These are phyloP conservation scores for Cephus nigrinus DNA, from an alignment of 2,888 invertebrate genomes.

Conservation along the genomic window DNA sequence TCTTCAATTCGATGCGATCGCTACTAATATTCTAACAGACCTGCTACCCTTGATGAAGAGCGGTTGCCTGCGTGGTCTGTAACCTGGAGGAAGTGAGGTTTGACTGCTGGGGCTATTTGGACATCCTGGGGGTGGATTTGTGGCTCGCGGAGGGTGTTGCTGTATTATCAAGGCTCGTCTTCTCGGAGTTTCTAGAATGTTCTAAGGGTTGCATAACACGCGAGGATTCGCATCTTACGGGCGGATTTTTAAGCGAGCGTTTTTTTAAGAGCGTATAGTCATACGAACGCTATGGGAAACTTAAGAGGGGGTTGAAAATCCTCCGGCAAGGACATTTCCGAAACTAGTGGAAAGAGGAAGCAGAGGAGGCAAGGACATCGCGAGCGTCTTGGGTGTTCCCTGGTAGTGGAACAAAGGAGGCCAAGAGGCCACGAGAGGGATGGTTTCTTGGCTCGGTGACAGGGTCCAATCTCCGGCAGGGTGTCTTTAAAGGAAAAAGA, in stretches of 20 bases:
- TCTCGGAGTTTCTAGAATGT: not conserved
- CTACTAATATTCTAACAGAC: not conserved
- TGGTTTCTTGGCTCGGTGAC: slow-evolving; percentile 51
- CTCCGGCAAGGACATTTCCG: not conserved
- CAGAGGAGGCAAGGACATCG: not conserved
- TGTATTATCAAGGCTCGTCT: not conserved
- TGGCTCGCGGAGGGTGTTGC: not conserved
- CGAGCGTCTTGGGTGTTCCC: not conserved
- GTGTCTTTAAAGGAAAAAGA: slow-evolving; percentile 23
- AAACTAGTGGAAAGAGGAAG: not conserved
- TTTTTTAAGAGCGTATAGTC: not conserved
- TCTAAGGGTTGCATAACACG: not conserved
- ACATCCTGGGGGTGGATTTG: not conserved
- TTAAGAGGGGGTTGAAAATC: not conserved
- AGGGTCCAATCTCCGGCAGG: slow-evolving; percentile 47
- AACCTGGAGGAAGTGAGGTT: not conserved
- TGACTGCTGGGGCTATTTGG: not conserved
- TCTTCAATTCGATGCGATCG: not conserved
- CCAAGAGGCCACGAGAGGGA: slow-evolving; percentile 38
- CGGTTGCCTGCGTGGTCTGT: not conserved
- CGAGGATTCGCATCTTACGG: not conserved
- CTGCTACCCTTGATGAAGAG: not conserved
- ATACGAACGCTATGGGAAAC: not conserved
- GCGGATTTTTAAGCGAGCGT: not conserved
- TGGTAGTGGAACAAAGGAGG: slow-evolving; percentile 4